Evolutionary conservation across 2,113 vertebrate species (phyloP).

Genomic region (Dasyprocta punctata): DNA sequence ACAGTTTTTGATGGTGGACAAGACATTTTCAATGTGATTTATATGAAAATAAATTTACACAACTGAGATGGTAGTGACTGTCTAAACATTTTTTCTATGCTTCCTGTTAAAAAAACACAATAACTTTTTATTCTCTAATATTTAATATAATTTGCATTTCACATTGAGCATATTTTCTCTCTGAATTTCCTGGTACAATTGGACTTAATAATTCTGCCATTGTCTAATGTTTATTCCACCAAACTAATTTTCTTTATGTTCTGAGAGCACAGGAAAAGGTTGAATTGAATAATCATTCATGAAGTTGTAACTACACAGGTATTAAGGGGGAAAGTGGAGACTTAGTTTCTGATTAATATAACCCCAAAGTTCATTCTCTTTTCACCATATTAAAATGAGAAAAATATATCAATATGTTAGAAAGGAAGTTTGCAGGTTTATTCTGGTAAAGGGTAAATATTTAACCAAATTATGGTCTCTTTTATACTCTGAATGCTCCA

Average conservation of each 20-base stretch:
- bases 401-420: conserved; percentile 12
- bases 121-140: not conserved
- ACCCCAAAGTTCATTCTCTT: conserved; percentile 30
- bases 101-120: not conserved
- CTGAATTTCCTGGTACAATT: not conserved
- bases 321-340: not conserved
- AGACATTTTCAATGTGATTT: not conserved
- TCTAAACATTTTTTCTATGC: not conserved
- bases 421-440: not conserved
- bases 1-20: not conserved
- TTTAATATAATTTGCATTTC: not conserved
- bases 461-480: conserved; percentile 61
- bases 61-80: not conserved
- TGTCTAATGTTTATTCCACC: not conserved
- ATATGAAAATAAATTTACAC: not conserved
- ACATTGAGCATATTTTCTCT: not conserved
- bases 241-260: conserved; percentile 14
- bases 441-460: conserved; percentile 61
- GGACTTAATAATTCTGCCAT: not conserved
- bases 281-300: conserved; percentile 11
- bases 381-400: conserved; percentile 31
- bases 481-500: not conserved
- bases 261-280: not conserved
- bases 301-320: not conserved
- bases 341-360: not conserved